Conservation (phyloP, 2,888 invertebrate genomes). For the Anodontia alba region DNA sequence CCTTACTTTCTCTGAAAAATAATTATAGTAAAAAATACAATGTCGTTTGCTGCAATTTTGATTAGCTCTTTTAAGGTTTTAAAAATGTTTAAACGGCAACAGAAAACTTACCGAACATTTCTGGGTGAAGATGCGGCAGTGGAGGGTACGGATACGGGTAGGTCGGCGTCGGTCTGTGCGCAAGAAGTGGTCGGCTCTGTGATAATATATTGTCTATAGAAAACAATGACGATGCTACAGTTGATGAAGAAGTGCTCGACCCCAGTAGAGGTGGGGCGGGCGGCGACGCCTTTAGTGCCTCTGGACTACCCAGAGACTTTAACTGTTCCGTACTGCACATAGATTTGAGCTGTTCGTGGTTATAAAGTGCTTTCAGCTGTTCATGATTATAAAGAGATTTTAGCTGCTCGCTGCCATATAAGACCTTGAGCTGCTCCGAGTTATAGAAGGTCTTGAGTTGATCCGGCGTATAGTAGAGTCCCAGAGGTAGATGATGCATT, state of each 20-base stretch:
- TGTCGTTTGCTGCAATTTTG: too few species aligned
- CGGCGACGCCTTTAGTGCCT: slow-evolving; percentile 54
- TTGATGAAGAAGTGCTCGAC: slow-evolving; percentile 39
- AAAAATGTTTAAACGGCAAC: too few species aligned
- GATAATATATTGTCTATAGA: slow-evolving; percentile 62
- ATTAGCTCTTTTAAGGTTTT: too few species aligned
- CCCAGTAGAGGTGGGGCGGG: slow-evolving; percentile 44
- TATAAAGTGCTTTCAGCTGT: slow-evolving; percentile 53
- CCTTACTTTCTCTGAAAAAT: too few species aligned
- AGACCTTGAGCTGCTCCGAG: slow-evolving; percentile 52
- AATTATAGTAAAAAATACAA: too few species aligned
- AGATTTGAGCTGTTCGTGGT: slow-evolving; percentile 45
- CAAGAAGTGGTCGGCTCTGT: slow-evolving; percentile 58
- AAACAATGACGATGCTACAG: slow-evolving; percentile 52
- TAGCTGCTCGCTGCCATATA: slow-evolving; percentile 56
- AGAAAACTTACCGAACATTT: slow-evolving; percentile 66
- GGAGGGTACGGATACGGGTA: slow-evolving; percentile 59
- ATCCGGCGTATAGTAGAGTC: slow-evolving; percentile 60
- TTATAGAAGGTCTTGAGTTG: slow-evolving; percentile 59
- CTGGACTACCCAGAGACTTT: slow-evolving; percentile 49
- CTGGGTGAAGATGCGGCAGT: slow-evolving; percentile 53
- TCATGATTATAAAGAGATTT: slow-evolving; percentile 58
- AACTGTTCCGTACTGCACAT: slow-evolving; percentile 45
- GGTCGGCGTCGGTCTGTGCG: slow-evolving; percentile 60
- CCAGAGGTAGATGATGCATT: slow-evolving; percentile 61